Evolutionary conservation across 2,797 vertebrate species (phyloP).

Genomic region (Geotria australis): DNA sequence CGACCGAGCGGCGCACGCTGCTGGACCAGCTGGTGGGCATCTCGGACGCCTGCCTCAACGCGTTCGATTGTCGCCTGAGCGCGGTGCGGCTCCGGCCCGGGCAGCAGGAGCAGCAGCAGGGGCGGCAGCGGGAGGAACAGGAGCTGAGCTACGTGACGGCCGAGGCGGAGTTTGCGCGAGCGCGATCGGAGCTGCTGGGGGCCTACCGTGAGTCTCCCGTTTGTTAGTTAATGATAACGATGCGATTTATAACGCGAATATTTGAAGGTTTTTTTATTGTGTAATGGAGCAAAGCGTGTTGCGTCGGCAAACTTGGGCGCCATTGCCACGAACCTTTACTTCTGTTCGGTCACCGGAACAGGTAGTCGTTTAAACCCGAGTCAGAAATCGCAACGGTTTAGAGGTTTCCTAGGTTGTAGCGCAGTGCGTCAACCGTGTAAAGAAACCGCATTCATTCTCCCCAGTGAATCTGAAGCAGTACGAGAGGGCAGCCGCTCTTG

Average conservation of each 20-base stretch:
- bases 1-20: slow-evolving; percentile 26
- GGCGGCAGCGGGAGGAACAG: slow-evolving; percentile 19
- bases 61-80: slow-evolving; percentile 47
- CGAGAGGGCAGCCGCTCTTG: slow-evolving; percentile 50
- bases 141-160: slow-evolving; percentile 40
- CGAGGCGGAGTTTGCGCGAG: slow-evolving; percentile 58
- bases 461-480: slow-evolving; percentile 59
- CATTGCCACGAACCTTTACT: too few species aligned
- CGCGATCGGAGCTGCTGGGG: slow-evolving; percentile 32
- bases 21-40: slow-evolving; percentile 60
- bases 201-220: slow-evolving; percentile 24
- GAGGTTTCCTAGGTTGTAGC: too few species aligned
- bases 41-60: slow-evolving; percentile 38
- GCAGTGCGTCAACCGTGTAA: too few species aligned
- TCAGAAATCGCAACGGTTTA: too few species aligned
- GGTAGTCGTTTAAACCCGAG: too few species aligned
- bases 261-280: too few species aligned
- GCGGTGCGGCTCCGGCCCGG: slow-evolving; percentile 25
- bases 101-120: slow-evolving; percentile 32
- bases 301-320: too few species aligned
- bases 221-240: background rate
- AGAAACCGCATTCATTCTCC: background rate
- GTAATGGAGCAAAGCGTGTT: too few species aligned
- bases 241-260: too few species aligned
- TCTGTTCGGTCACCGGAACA: too few species aligned